These are phyloP conservation scores for Phocoena phocoena DNA, from an alignment of 2,113 vertebrate species.

Conservation along the genomic window DNA sequence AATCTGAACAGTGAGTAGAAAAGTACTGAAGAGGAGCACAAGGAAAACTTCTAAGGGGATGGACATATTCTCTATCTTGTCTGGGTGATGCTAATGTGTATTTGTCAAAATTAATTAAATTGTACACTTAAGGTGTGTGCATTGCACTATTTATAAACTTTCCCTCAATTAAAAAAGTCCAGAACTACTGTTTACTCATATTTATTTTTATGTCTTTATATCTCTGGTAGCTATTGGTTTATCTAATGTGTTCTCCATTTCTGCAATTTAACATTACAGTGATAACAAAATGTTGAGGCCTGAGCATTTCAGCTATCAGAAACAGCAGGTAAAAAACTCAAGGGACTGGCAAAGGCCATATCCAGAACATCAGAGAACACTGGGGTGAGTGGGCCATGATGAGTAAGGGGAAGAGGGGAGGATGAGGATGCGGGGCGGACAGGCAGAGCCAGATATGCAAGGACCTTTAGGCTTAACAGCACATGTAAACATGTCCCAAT, in stretches of 20 bases:
- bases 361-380: neutral
- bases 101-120: neutral
- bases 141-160: neutral
- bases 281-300: neutral
- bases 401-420: neutral
- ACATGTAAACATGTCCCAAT: neutral
- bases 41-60: neutral
- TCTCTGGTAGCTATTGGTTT: neutral
- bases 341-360: neutral
- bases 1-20: neutral
- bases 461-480: neutral
- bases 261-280: neutral
- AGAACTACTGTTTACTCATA: neutral
- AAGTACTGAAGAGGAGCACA: neutral
- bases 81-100: neutral
- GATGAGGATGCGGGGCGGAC: fast-evolving
- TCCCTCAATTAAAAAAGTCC: neutral
- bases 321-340: neutral
- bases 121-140: neutral
- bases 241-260: neutral
- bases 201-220: neutral
- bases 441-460: neutral
- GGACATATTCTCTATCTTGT: neutral
- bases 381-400: too few species aligned
- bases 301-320: neutral